Evolutionary conservation across 2,113 vertebrate genomes (phyloP), one percentile per base, ranked within the genome.

Genomic region (Peromyscus leucopus): DNA sequence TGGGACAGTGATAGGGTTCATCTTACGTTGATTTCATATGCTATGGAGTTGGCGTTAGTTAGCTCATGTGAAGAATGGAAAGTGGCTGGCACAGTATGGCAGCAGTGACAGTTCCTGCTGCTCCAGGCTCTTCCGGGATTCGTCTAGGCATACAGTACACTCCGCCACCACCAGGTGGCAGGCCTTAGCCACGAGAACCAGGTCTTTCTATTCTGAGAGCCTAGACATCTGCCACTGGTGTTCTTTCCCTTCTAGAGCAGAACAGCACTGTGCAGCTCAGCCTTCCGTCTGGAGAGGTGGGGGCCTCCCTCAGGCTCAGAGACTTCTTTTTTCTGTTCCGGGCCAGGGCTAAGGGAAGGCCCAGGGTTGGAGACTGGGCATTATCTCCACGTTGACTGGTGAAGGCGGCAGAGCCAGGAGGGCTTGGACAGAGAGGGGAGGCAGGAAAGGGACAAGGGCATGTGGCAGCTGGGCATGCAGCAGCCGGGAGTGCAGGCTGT

Each of bases 141-240:
- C 9, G 42, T 75, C 48, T 51, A 51, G 46, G 17, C n/a, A 10
- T 75, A 26, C 57, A 80, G 57, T 97, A 31, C 93, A 51, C 11
- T 0, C 7, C 1, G 36, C 0, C 11, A 65, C 97, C 98, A 96
- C 93, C 51, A 97, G 98, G 67, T 91, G 98, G 95, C 97, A 94
- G 95, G 22, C 21, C 74, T 67, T 26, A 61, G 78, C 91, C 48
- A 5, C 42, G 1, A 36, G n/a, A 83, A 65, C 59, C 0, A 11
- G 10, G 36, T 69, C 17, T 78, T 48, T 55, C 39, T 84, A 2
- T 2, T 15, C 21, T 1, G 57, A 31, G 33, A 48, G 10, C 55
- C 75, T 46, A 59, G 59, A 28, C 16, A 26, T 83, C 83, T 69
- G 46, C 89, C 61, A 6, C 24, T 75, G 55, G n/a, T n/a, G 8